Evolutionary conservation across 1,140 invertebrate species (phyloP), one percentile per base, ranked within the genome.

Genomic region (Cydia splendana): DNA sequence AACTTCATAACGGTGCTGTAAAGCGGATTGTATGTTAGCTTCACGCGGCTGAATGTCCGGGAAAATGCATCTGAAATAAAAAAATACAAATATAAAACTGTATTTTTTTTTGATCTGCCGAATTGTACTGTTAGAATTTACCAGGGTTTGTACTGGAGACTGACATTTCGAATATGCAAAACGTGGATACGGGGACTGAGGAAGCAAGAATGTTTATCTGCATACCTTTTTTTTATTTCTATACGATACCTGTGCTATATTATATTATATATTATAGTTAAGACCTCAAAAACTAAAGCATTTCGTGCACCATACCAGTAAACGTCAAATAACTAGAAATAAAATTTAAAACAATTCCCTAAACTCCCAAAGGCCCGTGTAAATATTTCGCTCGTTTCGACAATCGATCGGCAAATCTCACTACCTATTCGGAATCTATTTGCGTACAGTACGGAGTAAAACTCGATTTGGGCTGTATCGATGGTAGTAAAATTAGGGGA

Each of bases 11-110:
- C 91, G 4, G 85, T 81, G 0, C 88, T 81, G 65, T 92, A 93
- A 7, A 84, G 77, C 0, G 84, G 84, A 62, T 92, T 91, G 77
- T 91, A 85, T 0, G 90, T 93, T 6, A 93, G 76, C 77, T 93
- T 94, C 13, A 93, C 88, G 6, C 87, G 83, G 74, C 92, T 94
- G 77, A 93, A 93, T 38, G 93, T 94, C 48, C 93, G 79, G 5
- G 91, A 93, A 79, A 88, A 92, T 2, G 93, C 87, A 76, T 75
- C 93, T 93, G 84, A 76, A 88, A 83, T 75, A 18, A 65, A 24
- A n/a, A 45, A 71, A 38, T 10, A 9, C 12, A 15, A 24, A 20
- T 6, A n/a, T 7, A n/a, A 53, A 53, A 53, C 51, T 53, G n/a
- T 18, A 4, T 24, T 24, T 1, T 24, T 24, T 24, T 24, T 24